Base-by-base conservation (phyloP, 1,140 invertebrate genomes). In the Pogonognathellus flavescens region DNA sequence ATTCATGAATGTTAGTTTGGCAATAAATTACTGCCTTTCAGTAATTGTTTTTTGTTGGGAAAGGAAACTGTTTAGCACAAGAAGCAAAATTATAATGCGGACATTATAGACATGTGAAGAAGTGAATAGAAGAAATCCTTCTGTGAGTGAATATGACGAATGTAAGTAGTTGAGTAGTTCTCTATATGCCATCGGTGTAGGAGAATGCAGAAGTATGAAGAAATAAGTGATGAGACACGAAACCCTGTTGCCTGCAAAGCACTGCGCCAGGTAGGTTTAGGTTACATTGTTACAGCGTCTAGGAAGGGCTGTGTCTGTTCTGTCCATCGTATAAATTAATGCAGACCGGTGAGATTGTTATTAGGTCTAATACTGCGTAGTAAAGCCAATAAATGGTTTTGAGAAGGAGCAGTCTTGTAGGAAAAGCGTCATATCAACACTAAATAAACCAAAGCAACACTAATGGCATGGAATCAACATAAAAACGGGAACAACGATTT, bases 181-280 rank as follows among this genome's bases (percentile, higher is more conserved):
- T n/a, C 31, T 41, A 1, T 6, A 41, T 41, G 2, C 31, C 31
- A 41, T 41, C 1, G 31, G 31, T 6, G 31, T 41, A 41, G 31
- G 31, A 1, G 31, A 41, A 41, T 41, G 31, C 31, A 66, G 4
- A 22, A 22, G 60, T 62, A 62, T 62, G 62, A 20, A 66, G 62
- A 66, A 66, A 66, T 66, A 66, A 66, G 62, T 66, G 62, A 66
- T 66, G 62, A 66, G 20, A 66, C 25, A 22, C 25, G 60, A 25
- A 66, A 66, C 62, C 62, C 62, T 66, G 62, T 66, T 66, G 62
- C 62, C 62, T 31, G 22, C 62, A 66, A 14, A 14, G 20, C 62
- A 66, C 22, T 25, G 14, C 20, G 20, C 20, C 10, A 25, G 20
- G 22, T 14, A 20, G 8, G 22, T 14, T 25, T 3, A 41, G 6